Conservation (phyloP, 2,888 invertebrate genomes). For the Cephus pygmeus region DNA sequence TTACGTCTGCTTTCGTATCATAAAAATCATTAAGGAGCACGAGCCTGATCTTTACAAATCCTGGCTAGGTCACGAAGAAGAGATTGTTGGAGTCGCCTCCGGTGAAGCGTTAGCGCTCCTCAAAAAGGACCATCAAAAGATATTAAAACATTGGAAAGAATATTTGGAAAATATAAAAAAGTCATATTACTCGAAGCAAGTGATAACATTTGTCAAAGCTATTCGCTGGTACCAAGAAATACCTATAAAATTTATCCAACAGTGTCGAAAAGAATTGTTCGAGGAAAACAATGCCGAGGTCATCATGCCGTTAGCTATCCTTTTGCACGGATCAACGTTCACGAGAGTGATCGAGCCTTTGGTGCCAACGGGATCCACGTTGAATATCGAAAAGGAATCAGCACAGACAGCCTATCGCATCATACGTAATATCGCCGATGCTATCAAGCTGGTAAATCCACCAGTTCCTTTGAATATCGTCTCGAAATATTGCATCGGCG, state of each 20-base stretch:
- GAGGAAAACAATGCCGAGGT: constrained; percentile 10
- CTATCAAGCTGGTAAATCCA: constrained; percentile 45
- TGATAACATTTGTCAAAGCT: constrained; percentile 35
- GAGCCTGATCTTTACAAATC: constrained; percentile 32
- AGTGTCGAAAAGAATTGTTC: constrained; percentile 21
- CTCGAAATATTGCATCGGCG: constrained; percentile 36
- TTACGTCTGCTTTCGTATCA: neutral
- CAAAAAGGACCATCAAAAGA: constrained; percentile 17
- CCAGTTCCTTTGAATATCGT: constrained; percentile 46
- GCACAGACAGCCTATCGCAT: constrained; percentile 25
- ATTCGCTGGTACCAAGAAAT: constrained; percentile 52
- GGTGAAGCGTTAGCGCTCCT: constrained; percentile 17
- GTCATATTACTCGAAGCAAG: neutral
- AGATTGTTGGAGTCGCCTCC: neutral
- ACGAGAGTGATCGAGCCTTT: constrained; percentile 38
- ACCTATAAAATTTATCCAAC: constrained; percentile 43
- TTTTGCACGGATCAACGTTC: constrained; percentile 38
- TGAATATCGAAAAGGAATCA: constrained; percentile 29
- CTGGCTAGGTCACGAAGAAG: constrained; percentile 8
- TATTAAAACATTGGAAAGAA: constrained; percentile 29
- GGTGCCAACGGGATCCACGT: constrained; percentile 33
- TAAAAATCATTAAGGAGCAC: neutral
- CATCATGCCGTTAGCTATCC: constrained; percentile 33
- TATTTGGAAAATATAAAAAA: constrained; percentile 24
- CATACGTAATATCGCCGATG: constrained; percentile 7